A percentile compares a stretch with the other conserved stretches of the same genome.
These are phyloP conservation scores for Chrysolina haemoptera DNA, from an alignment of 2,888 invertebrate species.

Conservation along the genomic window DNA sequence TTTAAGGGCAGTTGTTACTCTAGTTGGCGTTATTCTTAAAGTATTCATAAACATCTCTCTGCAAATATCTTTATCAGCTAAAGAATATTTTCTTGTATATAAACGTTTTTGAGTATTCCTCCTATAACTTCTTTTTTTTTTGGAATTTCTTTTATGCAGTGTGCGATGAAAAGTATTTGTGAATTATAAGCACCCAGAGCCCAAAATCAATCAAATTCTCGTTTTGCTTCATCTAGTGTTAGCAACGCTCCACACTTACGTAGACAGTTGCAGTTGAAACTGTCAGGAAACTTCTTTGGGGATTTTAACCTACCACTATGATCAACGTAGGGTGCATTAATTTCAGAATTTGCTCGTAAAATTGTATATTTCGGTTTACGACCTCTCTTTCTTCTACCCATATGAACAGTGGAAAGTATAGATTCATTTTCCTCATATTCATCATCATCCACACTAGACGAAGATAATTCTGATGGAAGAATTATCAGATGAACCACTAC, in stretches of 20 bases:
- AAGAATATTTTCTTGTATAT: conserved; percentile 8
- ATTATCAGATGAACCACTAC: conserved; percentile 11
- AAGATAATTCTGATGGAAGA: not conserved
- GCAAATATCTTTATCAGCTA: conserved; percentile 18
- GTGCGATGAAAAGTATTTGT: conserved; percentile 23
- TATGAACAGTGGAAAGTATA: not conserved
- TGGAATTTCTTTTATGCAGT: conserved; percentile 21
- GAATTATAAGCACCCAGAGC: conserved; percentile 26
- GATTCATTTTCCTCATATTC: conserved; percentile 6
- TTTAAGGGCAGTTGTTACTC: conserved; percentile 22
- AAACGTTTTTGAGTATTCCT: conserved; percentile 7
- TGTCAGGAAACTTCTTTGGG: not conserved
- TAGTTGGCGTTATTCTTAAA: conserved; percentile 22
- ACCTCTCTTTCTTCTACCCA: not conserved
- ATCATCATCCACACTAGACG: conserved; percentile 1
- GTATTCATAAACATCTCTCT: conserved; percentile 24
- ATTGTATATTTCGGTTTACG: conserved; percentile 2
- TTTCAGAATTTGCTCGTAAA: not conserved
- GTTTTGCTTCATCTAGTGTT: not conserved
- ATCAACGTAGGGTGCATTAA: not conserved
- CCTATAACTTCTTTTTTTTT: conserved; percentile 16
- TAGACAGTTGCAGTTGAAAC: conserved; percentile 5
- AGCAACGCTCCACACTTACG: conserved; percentile 2
- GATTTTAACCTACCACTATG: not conserved
- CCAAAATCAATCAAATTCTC: conserved; percentile 1